A percentile compares a stretch with the other conserved stretches of the same genome.
Evolutionary conservation across 2,888 invertebrate species (phyloP).

Genomic region (Zhuqinia jingwanae): DNA sequence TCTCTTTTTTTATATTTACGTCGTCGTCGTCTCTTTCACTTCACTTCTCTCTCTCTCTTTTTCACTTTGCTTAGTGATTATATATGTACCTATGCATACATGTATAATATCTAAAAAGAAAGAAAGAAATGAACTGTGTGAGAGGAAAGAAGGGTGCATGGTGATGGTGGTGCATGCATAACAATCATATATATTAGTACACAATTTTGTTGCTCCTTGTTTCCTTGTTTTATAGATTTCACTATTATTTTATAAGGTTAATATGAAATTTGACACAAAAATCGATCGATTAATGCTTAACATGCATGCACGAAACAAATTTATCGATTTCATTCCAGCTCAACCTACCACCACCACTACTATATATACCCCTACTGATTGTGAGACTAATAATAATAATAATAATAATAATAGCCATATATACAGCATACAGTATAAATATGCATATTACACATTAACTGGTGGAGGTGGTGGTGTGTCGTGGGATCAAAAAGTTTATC

Average conservation of each 20-base stretch:
- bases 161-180: not conserved
- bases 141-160: no score
- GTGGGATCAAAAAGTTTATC: slow-evolving; percentile 43
- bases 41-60: not conserved
- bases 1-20: not conserved
- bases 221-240: slow-evolving; percentile 24
- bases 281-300: slow-evolving; percentile 78
- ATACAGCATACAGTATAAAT: no score
- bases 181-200: not conserved
- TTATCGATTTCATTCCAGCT: slow-evolving; percentile 75
- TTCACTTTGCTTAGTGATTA: slow-evolving; percentile 2
- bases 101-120: not conserved
- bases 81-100: not conserved
- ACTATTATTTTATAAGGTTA: slow-evolving; percentile 57
- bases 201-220: slow-evolving; percentile 25
- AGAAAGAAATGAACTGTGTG: not conserved
- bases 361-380: no score
- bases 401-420: not conserved
- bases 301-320: slow-evolving; percentile 78
- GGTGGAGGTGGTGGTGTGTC: slow-evolving; percentile 16
- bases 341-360: not conserved
- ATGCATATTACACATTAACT: no score
- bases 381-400: no score
- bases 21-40: no score
- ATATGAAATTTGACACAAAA: slow-evolving; percentile 76